Evolutionary conservation across 2,888 invertebrate genomes (phyloP), one percentile per base, ranked within the genome.

Genomic region (Hydriomena furcata): DNA sequence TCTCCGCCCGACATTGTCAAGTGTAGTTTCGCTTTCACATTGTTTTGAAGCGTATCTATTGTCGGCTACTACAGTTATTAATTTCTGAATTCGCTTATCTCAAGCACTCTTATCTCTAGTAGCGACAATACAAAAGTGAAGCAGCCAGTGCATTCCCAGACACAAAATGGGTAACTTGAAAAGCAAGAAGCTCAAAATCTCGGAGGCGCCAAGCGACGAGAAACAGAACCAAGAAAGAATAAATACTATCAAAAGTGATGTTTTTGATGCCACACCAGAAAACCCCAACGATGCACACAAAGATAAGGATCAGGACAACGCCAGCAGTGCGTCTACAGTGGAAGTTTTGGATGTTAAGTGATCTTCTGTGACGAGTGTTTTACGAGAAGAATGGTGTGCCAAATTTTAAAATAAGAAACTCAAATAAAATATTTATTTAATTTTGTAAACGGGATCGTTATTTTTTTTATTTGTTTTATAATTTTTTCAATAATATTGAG

Each of bases 271-370:
- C 17, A 13, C 59, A 1, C 7, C 43, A n/a, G 56, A 44, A 32
- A 41, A 42, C 2, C 55, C 23, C 1, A 65, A 61, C 31, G 62
- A 58, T 45, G 60, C 57, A n/a, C 71, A 75, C 55, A 82, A 71
- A 51, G 76, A 76, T 34, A 79, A 76, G 24, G 83, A 80, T 10
- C 76, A 73, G 49, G 87, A 87, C 58, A 87, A 85, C 55, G 80
- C 89, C 2, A 89, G 89, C 59, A 87, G 86, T 75, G 88, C 88
- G 0, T 89, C 89, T 1, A 89, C 89, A 13, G 86, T 89, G 46
- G 89, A 90, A 82, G 84, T 78, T 63, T 73, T 90, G 46, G 89
- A 89, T 61, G 85, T 87, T 60, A 88, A 88, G 76, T 88, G 74
- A 84, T 58, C 11, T 5, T 10, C 7, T 27, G 31, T 42, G 42